Evolutionary conservation across 2,888 invertebrate species (phyloP).

Genomic region (Philereme vetulata): DNA sequence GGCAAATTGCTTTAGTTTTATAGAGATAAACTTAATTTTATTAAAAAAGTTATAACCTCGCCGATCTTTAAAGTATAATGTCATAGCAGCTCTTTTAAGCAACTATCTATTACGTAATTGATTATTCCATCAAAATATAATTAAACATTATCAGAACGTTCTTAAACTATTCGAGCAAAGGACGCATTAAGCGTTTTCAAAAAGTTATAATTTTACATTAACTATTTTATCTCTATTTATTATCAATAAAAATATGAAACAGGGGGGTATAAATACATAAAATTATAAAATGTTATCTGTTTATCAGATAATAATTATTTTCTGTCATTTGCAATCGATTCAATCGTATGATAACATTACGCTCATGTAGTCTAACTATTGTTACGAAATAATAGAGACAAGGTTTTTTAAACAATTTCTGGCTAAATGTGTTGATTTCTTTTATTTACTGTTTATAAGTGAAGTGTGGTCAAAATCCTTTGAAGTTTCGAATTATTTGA

Average conservation of each 20-base stretch:
- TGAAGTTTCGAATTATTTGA: not conserved
- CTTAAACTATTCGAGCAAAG: not conserved
- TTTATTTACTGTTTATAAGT: not conserved
- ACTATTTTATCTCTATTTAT: conserved; percentile 18
- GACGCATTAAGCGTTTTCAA: conserved; percentile 12
- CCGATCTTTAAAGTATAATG: no score
- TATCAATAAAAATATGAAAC: conserved; percentile 25
- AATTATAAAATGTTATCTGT: conserved; percentile 15
- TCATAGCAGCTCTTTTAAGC: no score
- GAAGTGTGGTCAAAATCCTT: not conserved
- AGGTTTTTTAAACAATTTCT: not conserved
- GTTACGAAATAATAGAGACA: not conserved
- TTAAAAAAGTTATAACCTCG: no score
- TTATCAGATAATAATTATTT: conserved; percentile 22
- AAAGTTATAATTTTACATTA: conserved; percentile 16
- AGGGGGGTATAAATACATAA: conserved; percentile 31
- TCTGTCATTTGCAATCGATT: not conserved
- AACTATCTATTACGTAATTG: not conserved
- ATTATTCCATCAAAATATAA: conserved; percentile 7
- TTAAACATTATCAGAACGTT: not conserved
- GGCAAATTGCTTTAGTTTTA: no score
- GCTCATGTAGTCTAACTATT: not conserved
- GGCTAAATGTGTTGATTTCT: not conserved
- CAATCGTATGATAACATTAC: not conserved
- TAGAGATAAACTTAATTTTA: no score